Conservation (phyloP, 2,888 invertebrate species). For the Andrena hattorfiana region DNA sequence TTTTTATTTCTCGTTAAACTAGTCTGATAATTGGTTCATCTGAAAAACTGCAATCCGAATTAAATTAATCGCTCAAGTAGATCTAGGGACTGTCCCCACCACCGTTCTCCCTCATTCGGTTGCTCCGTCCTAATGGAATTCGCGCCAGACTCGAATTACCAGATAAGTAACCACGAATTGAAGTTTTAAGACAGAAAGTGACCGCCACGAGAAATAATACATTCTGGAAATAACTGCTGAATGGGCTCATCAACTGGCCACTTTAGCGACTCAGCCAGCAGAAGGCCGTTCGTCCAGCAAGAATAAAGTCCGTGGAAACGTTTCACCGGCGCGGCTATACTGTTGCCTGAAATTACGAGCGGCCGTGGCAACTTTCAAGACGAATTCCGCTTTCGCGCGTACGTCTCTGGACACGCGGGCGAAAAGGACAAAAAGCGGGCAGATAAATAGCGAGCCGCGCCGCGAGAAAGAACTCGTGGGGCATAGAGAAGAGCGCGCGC, state of each 20-base stretch:
- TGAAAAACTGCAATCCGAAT: too few species aligned
- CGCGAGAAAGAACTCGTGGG: constrained; percentile 36
- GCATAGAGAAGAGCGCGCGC: constrained; percentile 2
- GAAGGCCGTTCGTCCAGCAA: background rate
- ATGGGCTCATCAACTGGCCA: background rate
- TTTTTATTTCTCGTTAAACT: background rate
- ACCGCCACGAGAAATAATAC: background rate
- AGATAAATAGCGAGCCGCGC: constrained; percentile 33
- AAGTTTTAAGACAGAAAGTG: background rate
- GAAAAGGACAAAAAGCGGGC: background rate
- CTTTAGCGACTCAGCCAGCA: background rate
- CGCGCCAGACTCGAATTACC: background rate
- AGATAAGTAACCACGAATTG: background rate
- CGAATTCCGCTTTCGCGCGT: constrained; percentile 40
- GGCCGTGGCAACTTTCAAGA: background rate
- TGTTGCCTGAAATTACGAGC: constrained; percentile 17
- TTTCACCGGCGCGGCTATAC: background rate
- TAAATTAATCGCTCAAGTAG: too few species aligned
- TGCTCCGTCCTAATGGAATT: background rate
- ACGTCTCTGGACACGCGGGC: constrained; percentile 23
- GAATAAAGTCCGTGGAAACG: background rate
- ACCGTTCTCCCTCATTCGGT: background rate
- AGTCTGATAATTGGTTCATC: background rate
- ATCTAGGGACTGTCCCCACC: too few species aligned
- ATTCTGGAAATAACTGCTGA: background rate